Conservation (phyloP, 2,888 invertebrate species). For the Dromius quadrimaculatus region DNA sequence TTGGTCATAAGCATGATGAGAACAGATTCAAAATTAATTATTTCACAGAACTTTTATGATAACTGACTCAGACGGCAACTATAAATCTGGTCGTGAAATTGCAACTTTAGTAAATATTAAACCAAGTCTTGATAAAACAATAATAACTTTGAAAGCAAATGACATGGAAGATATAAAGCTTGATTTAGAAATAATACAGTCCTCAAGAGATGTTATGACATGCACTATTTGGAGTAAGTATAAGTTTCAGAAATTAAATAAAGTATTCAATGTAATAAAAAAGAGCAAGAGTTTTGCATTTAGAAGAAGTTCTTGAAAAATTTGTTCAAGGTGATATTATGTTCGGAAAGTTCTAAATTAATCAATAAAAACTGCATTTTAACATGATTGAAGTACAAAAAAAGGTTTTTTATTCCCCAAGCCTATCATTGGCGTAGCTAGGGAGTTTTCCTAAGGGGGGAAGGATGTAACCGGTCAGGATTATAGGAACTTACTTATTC, state of each 20-base stretch:
- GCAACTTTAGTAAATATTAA: slow-evolving; percentile 32
- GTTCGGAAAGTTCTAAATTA: no score
- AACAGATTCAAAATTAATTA: neutral
- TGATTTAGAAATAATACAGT: slow-evolving; percentile 4
- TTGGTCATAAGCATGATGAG: neutral
- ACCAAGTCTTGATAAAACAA: slow-evolving; percentile 12
- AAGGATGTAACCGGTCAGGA: no score
- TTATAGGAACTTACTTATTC: no score
- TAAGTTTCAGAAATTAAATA: neutral
- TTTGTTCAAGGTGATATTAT: no score
- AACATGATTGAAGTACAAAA: no score
- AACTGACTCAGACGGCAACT: slow-evolving; percentile 19
- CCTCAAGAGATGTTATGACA: neutral
- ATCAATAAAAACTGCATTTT: no score
- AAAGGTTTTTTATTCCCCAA: no score
- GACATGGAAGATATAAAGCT: slow-evolving; percentile 9
- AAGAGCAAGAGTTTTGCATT: neutral
- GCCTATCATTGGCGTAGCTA: no score
- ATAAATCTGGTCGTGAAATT: slow-evolving; percentile 15
- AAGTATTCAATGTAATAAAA: neutral
- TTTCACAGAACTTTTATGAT: slow-evolving; percentile 37
- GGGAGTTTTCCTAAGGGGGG: no score
- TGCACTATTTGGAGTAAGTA: slow-evolving; percentile 38
- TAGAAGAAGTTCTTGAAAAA: neutral
- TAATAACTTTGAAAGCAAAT: slow-evolving; percentile 11